Percentiles rank a stretch among this genome's conserved stretches.
phyloP scores from a whole-genome alignment of 2,797 vertebrate genomes.

The Pogonophryne albipinna region DNA sequence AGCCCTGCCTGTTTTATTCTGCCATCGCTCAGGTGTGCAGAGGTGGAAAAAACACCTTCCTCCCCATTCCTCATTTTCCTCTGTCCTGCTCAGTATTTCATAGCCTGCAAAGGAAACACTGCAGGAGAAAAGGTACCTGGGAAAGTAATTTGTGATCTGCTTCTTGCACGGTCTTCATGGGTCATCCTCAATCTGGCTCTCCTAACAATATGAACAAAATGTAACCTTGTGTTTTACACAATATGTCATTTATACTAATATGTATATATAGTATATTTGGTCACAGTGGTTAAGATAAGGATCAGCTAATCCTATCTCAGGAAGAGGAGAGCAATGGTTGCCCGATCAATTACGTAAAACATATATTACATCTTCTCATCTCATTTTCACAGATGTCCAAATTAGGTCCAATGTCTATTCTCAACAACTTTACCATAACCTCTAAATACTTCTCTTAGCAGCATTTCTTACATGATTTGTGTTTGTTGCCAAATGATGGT shows the following conservation, averaged over 20 bases:
- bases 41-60: neutral
- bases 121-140: neutral
- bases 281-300: neutral
- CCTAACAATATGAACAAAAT: too few species aligned
- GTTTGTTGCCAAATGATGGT: too few species aligned
- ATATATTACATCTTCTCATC: too few species aligned
- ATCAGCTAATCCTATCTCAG: too few species aligned
- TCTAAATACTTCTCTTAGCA: too few species aligned
- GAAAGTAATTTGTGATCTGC: neutral
- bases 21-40: neutral
- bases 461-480: too few species aligned
- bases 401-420: too few species aligned
- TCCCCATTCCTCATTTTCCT: neutral
- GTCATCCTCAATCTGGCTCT: neutral
- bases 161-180: neutral
- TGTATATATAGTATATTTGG: neutral
- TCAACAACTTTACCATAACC: too few species aligned
- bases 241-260: neutral
- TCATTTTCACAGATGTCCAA: too few species aligned
- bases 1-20: neutral
- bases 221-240: too few species aligned
- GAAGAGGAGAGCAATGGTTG: neutral
- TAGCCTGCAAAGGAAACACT: neutral
- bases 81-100: neutral
- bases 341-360: neutral